Evolutionary conservation across 2,113 vertebrate species (phyloP).

Genomic region (Petaurus breviceps): DNA sequence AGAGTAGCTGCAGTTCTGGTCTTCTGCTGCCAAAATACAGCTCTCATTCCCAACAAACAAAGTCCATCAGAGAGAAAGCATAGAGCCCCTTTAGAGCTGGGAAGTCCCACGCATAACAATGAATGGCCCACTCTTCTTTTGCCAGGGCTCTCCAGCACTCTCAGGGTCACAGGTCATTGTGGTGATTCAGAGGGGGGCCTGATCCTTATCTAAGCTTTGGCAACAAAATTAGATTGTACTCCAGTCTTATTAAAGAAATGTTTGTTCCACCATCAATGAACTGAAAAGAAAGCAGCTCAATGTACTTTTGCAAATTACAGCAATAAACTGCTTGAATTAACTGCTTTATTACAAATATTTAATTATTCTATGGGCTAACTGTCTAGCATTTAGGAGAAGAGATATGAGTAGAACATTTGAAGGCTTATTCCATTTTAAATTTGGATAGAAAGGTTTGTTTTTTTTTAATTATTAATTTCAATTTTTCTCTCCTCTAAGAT

Average conservation of each 20-base stretch:
- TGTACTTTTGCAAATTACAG: conserved; percentile 86
- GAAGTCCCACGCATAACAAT: conserved; percentile 92
- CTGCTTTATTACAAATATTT: conserved; percentile 86
- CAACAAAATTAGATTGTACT: conserved; percentile 87
- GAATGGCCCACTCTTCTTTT: conserved; percentile 89
- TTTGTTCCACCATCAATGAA: conserved; percentile 90
- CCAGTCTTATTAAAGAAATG: conserved; percentile 95
- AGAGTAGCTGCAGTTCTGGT: conserved; percentile 85
- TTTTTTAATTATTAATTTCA: conserved; percentile 45
- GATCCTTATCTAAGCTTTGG: conserved; percentile 93
- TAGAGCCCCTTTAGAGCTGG: conserved; percentile 87
- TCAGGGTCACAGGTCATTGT: conserved; percentile 92
- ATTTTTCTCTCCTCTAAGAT: conserved; percentile 44
- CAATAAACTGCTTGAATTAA: conserved; percentile 85
- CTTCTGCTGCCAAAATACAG: conserved; percentile 92
- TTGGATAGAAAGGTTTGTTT: conserved; percentile 46
- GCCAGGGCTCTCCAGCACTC: conserved; percentile 89
- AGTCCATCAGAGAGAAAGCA: conserved; percentile 91
- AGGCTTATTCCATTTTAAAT: conserved; percentile 75
- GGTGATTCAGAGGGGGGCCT: conserved; percentile 89
- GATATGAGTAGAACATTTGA: conserved; percentile 75
- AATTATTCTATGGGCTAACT: conserved; percentile 83
- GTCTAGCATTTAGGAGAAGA: conserved; percentile 77
- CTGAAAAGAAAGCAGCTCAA: conserved; percentile 86
- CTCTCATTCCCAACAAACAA: conserved; percentile 94